Percentiles rank a stretch among this genome's conserved stretches.
Conservation (phyloP, 2,113 vertebrate species). For the Canis aureus region DNA sequence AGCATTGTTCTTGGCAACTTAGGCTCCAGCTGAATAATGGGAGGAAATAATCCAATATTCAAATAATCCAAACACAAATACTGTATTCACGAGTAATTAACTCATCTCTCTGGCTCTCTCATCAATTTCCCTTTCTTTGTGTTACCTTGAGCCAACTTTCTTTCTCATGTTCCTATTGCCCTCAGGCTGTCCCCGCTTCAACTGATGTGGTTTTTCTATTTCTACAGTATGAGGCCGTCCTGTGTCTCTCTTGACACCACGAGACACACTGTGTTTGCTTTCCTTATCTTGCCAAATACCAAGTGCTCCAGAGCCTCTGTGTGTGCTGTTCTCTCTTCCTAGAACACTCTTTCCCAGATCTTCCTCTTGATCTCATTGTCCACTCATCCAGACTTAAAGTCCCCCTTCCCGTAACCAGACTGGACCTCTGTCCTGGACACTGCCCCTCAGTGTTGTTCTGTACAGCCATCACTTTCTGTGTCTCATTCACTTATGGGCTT, state of each 20-base stretch:
- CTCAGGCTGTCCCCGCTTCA: not conserved
- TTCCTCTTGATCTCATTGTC: rapidly evolving
- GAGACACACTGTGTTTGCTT: rapidly evolving
- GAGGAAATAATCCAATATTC: not conserved
- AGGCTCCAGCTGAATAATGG: not conserved
- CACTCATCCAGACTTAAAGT: not conserved
- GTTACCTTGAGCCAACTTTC: not conserved
- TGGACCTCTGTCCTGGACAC: rapidly evolving
- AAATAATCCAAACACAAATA: not conserved
- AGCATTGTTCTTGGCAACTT: not conserved
- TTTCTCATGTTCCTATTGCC: not conserved
- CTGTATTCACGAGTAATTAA: not conserved
- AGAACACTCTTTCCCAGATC: not conserved
- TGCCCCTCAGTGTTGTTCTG: not conserved
- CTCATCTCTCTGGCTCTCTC: not conserved
- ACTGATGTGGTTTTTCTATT: not conserved
- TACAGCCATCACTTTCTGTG: not conserved
- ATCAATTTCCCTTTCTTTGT: not conserved
- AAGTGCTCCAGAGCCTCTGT: no score
- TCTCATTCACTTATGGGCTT: not conserved
- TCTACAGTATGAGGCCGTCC: not conserved
- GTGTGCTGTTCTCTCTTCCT: not conserved
- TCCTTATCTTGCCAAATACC: no score
- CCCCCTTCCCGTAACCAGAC: rapidly evolving
- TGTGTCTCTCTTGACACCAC: not conserved